Conservation (phyloP, 2,888 invertebrate genomes). For the Mythimna lalbum region DNA sequence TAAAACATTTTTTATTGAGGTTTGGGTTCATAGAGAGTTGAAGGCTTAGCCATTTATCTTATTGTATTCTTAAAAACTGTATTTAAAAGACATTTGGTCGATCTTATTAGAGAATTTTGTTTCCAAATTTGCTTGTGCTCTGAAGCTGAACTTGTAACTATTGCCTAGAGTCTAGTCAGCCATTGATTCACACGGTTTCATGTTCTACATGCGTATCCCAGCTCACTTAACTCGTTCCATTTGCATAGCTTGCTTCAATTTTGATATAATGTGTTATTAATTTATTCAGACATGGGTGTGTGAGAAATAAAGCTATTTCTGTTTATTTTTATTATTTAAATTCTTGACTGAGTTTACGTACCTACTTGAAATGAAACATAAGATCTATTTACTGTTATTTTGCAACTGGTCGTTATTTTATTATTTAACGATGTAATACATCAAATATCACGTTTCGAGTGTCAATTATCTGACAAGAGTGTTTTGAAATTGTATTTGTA, state of each 20-base stretch:
- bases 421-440: not conserved
- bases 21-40: constrained; percentile 4
- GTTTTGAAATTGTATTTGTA: constrained; percentile 16
- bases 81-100: not conserved
- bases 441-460: not conserved
- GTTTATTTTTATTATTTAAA: constrained; percentile 52
- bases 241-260: constrained; percentile 62
- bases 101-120: not conserved
- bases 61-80: not conserved
- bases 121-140: constrained; percentile 11
- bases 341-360: constrained; percentile 6
- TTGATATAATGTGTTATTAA: constrained; percentile 69
- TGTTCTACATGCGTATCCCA: constrained; percentile 52
- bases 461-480: constrained; percentile 23
- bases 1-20: constrained; percentile 5
- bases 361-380: not conserved
- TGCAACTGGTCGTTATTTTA: not conserved
- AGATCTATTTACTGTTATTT: constrained; percentile 14
- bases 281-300: constrained; percentile 67
- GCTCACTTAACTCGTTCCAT: constrained; percentile 59
- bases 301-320: constrained; percentile 67
- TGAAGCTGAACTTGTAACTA: constrained; percentile 28
- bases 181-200: constrained; percentile 43
- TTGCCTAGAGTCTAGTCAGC: constrained; percentile 60
- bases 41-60: not conserved